Conservation (phyloP, 2,888 invertebrate genomes). For the Sphaerophoria taeniata region DNA sequence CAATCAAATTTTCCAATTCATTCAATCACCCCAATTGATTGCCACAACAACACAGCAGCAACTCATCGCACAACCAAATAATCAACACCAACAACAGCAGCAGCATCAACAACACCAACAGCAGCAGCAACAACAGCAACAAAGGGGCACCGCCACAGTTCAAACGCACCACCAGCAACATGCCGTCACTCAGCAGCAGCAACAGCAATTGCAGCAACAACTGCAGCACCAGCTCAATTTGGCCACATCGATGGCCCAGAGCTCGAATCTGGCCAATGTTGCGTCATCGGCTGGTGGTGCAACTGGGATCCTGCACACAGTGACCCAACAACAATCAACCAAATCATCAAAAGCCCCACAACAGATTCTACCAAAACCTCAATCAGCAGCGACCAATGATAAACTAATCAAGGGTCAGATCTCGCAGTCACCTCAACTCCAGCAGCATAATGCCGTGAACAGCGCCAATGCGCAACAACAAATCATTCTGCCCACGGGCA, state of each 20-base stretch:
- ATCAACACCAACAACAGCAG: slow-evolving; percentile 75
- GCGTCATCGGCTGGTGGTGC: slow-evolving; percentile 43
- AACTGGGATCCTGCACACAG: slow-evolving; percentile 61
- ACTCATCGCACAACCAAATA: slow-evolving; percentile 72
- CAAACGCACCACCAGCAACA: slow-evolving; percentile 69
- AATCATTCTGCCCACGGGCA: slow-evolving; percentile 81
- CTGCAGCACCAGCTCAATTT: slow-evolving; percentile 67
- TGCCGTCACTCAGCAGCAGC: slow-evolving; percentile 62
- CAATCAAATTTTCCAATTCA: slow-evolving; percentile 77
- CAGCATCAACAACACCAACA: slow-evolving; percentile 61
- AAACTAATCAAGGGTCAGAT: slow-evolving; percentile 77
- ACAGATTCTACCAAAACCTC: slow-evolving; percentile 86
- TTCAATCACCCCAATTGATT: slow-evolving; percentile 76
- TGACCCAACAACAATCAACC: slow-evolving; percentile 57
- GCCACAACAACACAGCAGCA: slow-evolving; percentile 75
- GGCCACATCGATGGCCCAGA: slow-evolving; percentile 61
- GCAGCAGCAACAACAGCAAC: slow-evolving; percentile 74
- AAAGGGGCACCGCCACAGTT: slow-evolving; percentile 78
- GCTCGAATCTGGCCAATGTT: slow-evolving; percentile 59
- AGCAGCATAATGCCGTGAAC: slow-evolving; percentile 76
- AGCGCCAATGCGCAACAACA: slow-evolving; percentile 77
- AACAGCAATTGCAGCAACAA: slow-evolving; percentile 68
- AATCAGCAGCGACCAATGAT: slow-evolving; percentile 75
- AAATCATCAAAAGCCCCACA: slow-evolving; percentile 83
- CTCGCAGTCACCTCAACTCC: slow-evolving; percentile 81